Evolutionary conservation across 2,888 invertebrate genomes (phyloP), one percentile per base, ranked within the genome.

Genomic region (Tetragnatha montana): DNA sequence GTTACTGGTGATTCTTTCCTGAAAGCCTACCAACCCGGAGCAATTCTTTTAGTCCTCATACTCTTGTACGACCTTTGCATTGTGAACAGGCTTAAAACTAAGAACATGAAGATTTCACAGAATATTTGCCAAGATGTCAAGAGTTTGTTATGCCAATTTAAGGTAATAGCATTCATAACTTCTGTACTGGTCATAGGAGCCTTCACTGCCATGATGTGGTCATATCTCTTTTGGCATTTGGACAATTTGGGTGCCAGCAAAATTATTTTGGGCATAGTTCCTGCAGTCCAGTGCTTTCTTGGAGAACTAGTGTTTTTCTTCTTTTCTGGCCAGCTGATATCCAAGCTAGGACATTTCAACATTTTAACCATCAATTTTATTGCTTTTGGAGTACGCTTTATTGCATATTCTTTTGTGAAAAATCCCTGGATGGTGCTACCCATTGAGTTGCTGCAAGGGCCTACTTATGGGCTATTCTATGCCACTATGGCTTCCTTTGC

Each of bases 391-490:
- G 93, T 97, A 0, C 95, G 98, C 81, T 97, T 97, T 92, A 94
- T 97, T 91, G 94, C 96, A 19, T 98, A 98, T 93, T 98, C 97
- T 2, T 94, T 96, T 83, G 93, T 98, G 83, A 14, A 94, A 0
- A 96, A 97, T 93, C 96, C 97, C 0, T 98, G 98, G 97, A 95
- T 95, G 94, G 95, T 96, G 78, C 94, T 98, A 89, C 96, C 97
- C 0, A 95, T 98, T 82, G 98, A 98, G 93, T 93, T 97, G 91
- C 94, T 97, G 10, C 97, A 98, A 93, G 98, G 98, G 0, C 94
- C 98, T 35, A 97, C 98, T 0, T 97, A 97, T 93, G 98, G 98
- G 22, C 95, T 98, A 93, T 97, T 97, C 92, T 98, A 97, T 93
- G 95, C 92, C 14, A 88, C 87, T 0, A 92, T 92, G 92, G 90